Percentiles rank a stretch among this genome's conserved stretches.
phyloP scores from a whole-genome alignment of 2,888 invertebrate genomes.

The Cryptocheilus praepositus region DNA sequence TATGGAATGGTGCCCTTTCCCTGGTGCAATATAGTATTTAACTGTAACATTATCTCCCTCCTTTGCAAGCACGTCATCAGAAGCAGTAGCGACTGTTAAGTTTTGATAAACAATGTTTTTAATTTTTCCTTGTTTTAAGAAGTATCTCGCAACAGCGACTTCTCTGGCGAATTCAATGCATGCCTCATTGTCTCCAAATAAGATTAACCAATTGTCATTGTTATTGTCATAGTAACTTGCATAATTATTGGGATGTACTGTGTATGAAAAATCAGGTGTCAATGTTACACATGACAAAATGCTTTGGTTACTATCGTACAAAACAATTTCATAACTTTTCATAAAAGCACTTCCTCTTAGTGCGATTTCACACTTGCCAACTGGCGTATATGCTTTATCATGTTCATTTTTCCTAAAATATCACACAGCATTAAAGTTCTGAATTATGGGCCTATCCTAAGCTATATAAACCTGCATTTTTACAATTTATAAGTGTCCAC shows the following conservation, averaged over 20 bases:
- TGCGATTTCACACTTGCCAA: conserved; percentile 70
- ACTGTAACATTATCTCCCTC: conserved; percentile 59
- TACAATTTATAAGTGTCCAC: conserved; percentile 67
- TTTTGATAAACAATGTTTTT: conserved; percentile 63
- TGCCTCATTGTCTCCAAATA: conserved; percentile 73
- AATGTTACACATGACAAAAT: conserved; percentile 63
- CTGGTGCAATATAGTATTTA: conserved; percentile 56
- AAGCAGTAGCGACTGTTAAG: conserved; percentile 44
- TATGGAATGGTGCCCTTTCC: conserved; percentile 61
- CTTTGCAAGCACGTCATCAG: conserved; percentile 49
- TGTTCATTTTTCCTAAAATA: conserved; percentile 63
- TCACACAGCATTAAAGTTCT: conserved; percentile 6
- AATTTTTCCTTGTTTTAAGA: conserved; percentile 47
- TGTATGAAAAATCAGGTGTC: conserved; percentile 62
- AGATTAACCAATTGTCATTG: conserved; percentile 77
- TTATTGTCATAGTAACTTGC: conserved; percentile 75
- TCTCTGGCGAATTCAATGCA: conserved; percentile 68
- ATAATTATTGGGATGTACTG: conserved; percentile 65
- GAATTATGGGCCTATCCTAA: background rate
- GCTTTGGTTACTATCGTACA: conserved; percentile 68
- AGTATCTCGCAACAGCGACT: conserved; percentile 63
- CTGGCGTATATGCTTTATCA: conserved; percentile 61
- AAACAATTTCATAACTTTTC: conserved; percentile 66
- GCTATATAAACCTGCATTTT: conserved; percentile 23
- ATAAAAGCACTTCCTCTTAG: conserved; percentile 62